Base-by-base conservation (phyloP, 2,888 invertebrate species). In the Megalurothrips usitatus region DNA sequence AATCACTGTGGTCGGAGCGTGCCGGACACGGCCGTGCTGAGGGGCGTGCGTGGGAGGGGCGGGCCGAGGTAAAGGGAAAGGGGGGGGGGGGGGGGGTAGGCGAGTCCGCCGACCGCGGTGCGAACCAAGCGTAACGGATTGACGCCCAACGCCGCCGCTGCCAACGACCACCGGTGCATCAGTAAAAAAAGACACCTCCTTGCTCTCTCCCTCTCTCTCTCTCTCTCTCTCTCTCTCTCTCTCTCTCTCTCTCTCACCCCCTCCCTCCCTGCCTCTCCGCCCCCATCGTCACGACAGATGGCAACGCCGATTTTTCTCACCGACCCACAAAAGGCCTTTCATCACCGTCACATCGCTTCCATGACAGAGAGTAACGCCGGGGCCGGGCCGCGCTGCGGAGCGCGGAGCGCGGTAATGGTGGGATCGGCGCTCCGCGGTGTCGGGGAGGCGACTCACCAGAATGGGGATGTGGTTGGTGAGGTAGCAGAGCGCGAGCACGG, bases 401-500 rank as follows among this genome's bases (percentile, higher is more conserved):
- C 19, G 52, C 52, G 34, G 2, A 43, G 6, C 34, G 6, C 34
- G 34, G 34, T 43, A 43, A 43, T 43, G 34, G 34, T 43, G 34
- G 2, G 34, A 6, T 43, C 49, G 19, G 10, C 52, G 52, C 2
- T 43, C 34, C n/a, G n/a, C n/a, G 49, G 12, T 9, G 12, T 12
- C 10, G 10, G 49, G 34, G 6, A 43, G 34, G 34, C 43, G 83
- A 89, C 90, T 91, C 86, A 91, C 91, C 87, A 91, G 86, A 23
- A 91, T 86, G 1, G 91, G 91, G 79, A 91, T 85, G 85, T 91
- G 91, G 85, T 91, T 90, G 85, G 91, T 88, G 81, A 89, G 85
- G 85, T 91, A 91, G 85, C 90, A 90, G 34, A 91, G 89, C 82
- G 89, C 88, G 82, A 91, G 86, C 79, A 91, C 89, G 82, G 88